These are phyloP conservation scores for Danaus plexippus DNA, from an alignment of 1,140 invertebrate species.

Conservation along the genomic window DNA sequence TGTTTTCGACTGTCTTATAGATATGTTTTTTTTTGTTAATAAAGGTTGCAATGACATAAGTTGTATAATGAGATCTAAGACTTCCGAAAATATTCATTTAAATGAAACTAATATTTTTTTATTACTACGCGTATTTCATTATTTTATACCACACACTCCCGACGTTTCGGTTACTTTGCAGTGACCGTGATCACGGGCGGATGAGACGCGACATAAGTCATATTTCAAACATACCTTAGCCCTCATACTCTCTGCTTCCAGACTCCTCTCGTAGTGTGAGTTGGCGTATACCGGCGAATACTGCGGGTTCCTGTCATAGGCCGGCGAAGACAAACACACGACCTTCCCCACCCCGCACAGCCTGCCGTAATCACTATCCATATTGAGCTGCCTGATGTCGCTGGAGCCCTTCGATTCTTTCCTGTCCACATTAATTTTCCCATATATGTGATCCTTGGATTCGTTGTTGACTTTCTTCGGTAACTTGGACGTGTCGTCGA, in stretches of 20 bases:
- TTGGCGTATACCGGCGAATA: slow-evolving; percentile 56
- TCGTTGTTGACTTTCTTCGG: slow-evolving; percentile 58
- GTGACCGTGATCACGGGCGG: too few species aligned
- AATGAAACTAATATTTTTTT: too few species aligned
- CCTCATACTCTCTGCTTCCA: slow-evolving; percentile 50
- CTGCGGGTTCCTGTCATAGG: slow-evolving; percentile 54
- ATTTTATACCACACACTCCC: too few species aligned
- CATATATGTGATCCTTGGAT: slow-evolving; percentile 44
- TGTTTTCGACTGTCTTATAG: too few species aligned
- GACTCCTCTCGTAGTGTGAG: slow-evolving; percentile 45
- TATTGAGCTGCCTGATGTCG: slow-evolving; percentile 13
- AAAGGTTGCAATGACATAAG: too few species aligned
- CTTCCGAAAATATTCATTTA: too few species aligned
- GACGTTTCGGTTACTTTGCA: too few species aligned
- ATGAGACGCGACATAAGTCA: too few species aligned
- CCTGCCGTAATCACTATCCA: slow-evolving; percentile 34
- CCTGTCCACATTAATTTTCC: slow-evolving; percentile 46
- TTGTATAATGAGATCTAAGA: too few species aligned
- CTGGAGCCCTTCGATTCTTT: slow-evolving; percentile 14
- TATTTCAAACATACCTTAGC: slow-evolving; percentile 37
- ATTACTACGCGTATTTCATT: too few species aligned
- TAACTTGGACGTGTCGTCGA: slow-evolving; percentile 49
- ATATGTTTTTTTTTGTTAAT: too few species aligned
- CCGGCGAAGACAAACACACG: slow-evolving; percentile 36
- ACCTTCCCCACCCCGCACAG: slow-evolving; percentile 31